phyloP scores from a whole-genome alignment of 2,113 vertebrate species.

The Empidonax traillii region DNA sequence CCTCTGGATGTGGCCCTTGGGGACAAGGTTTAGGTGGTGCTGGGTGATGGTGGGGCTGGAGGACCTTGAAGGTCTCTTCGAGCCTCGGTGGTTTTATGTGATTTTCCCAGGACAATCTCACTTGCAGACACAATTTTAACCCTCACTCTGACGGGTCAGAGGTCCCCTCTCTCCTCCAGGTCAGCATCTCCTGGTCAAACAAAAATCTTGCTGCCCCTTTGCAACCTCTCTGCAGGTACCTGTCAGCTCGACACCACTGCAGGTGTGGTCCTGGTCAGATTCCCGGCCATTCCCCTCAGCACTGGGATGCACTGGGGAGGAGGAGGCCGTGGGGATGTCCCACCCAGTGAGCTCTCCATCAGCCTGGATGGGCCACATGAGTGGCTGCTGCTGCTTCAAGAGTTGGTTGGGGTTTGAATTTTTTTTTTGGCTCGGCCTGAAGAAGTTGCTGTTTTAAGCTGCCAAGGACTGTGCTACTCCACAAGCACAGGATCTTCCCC shows the following conservation, averaged over 20 bases:
- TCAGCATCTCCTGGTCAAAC: neutral
- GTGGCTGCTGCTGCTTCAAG: neutral
- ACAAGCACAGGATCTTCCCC: neutral
- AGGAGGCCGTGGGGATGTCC: neutral
- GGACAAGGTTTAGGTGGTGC: neutral
- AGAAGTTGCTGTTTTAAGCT: neutral
- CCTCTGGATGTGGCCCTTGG: neutral
- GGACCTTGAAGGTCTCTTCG: too few relatives aligned
- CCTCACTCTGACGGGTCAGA: neutral
- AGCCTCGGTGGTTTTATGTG: too few relatives aligned
- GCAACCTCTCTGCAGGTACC: neutral
- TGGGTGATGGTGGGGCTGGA: fast-evolving
- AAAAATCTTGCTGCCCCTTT: neutral
- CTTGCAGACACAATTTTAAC: neutral
- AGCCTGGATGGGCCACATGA: conserved; percentile 4
- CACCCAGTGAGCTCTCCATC: neutral
- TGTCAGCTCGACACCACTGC: neutral
- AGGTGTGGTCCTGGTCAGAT: neutral
- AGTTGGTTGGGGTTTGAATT: neutral
- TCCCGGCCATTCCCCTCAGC: neutral
- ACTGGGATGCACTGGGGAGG: neutral
- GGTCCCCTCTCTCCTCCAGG: neutral
- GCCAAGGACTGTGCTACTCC: neutral
- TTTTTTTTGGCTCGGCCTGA: neutral
- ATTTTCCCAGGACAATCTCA: neutral